Evolutionary conservation across 2,113 vertebrate genomes (phyloP), one percentile per base, ranked within the genome.

Genomic region (Daphoenositta chrysoptera): DNA sequence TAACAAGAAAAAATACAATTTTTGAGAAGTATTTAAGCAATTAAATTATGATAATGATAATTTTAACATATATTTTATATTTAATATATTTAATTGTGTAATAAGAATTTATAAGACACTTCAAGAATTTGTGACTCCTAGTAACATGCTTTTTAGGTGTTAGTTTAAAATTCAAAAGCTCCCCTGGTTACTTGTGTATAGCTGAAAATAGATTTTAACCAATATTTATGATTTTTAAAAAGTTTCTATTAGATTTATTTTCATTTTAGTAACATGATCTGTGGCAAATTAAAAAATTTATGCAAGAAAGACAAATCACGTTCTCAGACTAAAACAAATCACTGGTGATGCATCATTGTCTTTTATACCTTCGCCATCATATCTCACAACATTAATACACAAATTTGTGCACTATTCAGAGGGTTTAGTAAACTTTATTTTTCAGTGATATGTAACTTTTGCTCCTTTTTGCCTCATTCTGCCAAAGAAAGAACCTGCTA

Each of bases 261-360:
- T n/a, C 26, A 68, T 92, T 93, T 90, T 86, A 58, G 51, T 66
- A 54, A 93, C 87, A 79, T 78, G 65, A 87, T 92, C 87, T 89
- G 65, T 94, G 84, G 37, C 28, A 70, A 91, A 91, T 84, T 84
- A 51, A 27, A 93, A 95, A 90, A 88, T 61, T 57, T 56, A 53
- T 68, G 22, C 83, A 71, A 88, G 73, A 71, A 93, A 96, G 82
- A 91, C 27, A 81, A 75, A 93, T 93, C 18, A 64, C 72, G 90
- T 95, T 86, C 64, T 89, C 40, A 75, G 37, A 51, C 47, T 71
- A 84, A 83, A 90, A 65, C 51, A 28, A 51, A 65, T 87, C 15
- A 31, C 53, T 79, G 44, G 69, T 94, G 77, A 72, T 92, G 53
- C 57, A 90, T 92, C 58, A 73, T 70, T 83, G 68, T 83, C 85